Evolutionary conservation across 1,140 invertebrate species (phyloP), one percentile per base, ranked within the genome.

Genomic region (Belonocnema kinseyi): DNA sequence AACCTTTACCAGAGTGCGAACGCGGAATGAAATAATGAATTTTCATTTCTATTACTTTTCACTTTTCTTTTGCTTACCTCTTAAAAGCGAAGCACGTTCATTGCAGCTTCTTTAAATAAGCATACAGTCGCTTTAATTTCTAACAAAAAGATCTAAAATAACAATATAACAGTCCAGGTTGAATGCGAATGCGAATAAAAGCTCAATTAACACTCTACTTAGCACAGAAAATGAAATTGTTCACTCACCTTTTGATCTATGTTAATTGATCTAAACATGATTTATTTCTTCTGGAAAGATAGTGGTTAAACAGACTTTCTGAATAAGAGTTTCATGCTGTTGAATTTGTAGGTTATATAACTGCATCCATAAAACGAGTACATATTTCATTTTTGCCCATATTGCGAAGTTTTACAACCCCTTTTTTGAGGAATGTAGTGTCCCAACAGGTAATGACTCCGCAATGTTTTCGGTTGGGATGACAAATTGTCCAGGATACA

Each of bases 401-500:
- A 14, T 40, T 66, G 33, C 26, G 33, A 33, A 66, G 33, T 66
- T 66, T 66, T 66, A 66, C 61, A 33, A 66, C 26, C 61, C 61
- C 33, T 26, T 40, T 66, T 66, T 33, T 66, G 26, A 66, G 16
- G 61, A 40, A 66, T 66, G 61, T 33, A 66, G 26, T 14, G 61
- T 40, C 33, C 61, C 61, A 66, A 66, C 61, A 66, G 61, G 61
- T 66, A 66, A 66, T 66, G 61, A 66, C 33, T 33, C 14, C 26
- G 61, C 61, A 66, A 66, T 66, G 61, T 66, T 66, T 66, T 40
- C 14, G 26, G 58, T 66, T 66, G 3, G 61, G 14, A 66, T 66
- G 26, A 66, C 61, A 66, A 66, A 66, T 66, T 66, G 61, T 66
- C 40, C 26, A 66, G 61, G 33, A 66, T 66, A 66, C 26, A 66